phyloP scores from a whole-genome alignment of 2,797 vertebrate species.

The Glyptemys insculpta region DNA sequence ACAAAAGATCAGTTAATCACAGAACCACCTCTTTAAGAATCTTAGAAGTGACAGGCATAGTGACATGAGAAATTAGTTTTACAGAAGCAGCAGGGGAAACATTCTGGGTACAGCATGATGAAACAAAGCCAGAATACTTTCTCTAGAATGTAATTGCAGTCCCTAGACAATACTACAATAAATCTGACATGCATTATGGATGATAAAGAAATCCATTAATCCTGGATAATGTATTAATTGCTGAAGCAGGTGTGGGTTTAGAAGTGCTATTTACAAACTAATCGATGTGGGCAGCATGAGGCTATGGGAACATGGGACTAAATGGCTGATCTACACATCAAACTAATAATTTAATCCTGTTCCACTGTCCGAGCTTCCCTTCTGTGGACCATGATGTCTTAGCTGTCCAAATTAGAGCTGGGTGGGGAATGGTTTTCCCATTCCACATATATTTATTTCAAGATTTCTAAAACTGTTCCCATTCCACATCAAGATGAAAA shows the following conservation, averaged over 20 bases:
- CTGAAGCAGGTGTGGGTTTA: not conserved
- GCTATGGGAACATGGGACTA: not conserved
- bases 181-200: not conserved
- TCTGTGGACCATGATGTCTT: not conserved
- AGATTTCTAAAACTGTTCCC: not conserved
- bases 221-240: not conserved
- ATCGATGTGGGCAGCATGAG: not conserved
- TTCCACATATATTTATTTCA: not conserved
- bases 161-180: not conserved
- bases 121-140: not conserved
- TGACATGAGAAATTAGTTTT: constrained; percentile 3
- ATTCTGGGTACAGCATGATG: not conserved
- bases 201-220: not conserved
- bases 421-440: not conserved
- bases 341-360: not conserved
- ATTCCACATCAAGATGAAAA: not conserved
- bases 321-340: not conserved
- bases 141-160: not conserved
- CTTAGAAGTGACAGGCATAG: not conserved
- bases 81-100: not conserved
- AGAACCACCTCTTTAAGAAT: not conserved
- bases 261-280: not conserved
- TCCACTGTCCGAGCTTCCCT: not conserved
- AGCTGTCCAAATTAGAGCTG: not conserved
- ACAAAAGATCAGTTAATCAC: not conserved